Conservation (phyloP, 2,797 vertebrate species). For the Limnodromus scolopaceus region DNA sequence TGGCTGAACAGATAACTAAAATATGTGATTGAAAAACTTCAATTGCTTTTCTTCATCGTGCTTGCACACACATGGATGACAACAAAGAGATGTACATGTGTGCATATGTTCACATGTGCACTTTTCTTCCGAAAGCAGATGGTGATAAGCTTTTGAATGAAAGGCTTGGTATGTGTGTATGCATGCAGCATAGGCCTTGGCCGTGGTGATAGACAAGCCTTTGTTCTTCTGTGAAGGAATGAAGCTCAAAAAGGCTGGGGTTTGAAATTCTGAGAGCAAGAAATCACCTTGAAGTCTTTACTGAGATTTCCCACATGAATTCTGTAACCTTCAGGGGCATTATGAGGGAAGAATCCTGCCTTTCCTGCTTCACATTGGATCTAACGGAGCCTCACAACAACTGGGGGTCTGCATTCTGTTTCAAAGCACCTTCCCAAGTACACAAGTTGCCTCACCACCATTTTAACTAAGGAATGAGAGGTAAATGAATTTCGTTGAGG, state of each 20-base stretch:
- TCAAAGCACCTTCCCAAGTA: background rate
- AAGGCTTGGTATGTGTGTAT: background rate
- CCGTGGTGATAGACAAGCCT: background rate
- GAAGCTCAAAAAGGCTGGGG: background rate
- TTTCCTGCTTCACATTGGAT: background rate
- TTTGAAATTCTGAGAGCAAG: background rate
- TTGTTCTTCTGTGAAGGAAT: background rate
- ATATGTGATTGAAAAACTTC: background rate
- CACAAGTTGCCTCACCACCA: rapidly evolving
- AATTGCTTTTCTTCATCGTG: background rate
- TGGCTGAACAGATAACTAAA: background rate
- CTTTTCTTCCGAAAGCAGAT: background rate
- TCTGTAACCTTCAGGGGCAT: background rate
- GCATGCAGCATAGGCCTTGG: background rate
- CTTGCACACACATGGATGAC: background rate
- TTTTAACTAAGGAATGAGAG: background rate
- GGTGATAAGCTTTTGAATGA: background rate
- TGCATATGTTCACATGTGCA: background rate
- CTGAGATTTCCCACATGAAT: background rate
- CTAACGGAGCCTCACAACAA: background rate
- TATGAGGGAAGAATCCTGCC: background rate
- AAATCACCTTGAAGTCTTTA: background rate
- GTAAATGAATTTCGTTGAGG: background rate
- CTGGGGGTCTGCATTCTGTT: background rate
- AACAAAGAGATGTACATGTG: background rate